Evolutionary conservation across 1,140 invertebrate species (phyloP).

Genomic region (Meloidogyne exigua): DNA sequence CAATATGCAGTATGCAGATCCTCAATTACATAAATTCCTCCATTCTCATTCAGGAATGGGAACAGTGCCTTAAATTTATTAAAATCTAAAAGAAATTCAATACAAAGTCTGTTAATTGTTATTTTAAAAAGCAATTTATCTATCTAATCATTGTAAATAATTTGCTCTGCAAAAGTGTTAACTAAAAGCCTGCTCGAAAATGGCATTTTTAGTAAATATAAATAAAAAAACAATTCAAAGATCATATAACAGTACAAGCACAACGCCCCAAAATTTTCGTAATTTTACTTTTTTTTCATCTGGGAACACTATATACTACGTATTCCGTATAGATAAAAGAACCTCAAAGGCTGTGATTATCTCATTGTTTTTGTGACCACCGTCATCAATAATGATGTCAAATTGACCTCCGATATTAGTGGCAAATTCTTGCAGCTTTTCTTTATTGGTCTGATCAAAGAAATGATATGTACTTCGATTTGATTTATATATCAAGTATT

Average conservation of each 20-base stretch:
- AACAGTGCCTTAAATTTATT: conserved; percentile 14
- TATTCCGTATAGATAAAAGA: background rate
- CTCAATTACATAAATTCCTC: conserved; percentile 26
- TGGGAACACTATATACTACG: too few relatives aligned
- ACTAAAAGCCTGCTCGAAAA: too few relatives aligned
- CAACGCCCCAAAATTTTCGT: too few relatives aligned
- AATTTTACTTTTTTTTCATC: too few relatives aligned
- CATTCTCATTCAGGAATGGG: conserved; percentile 4
- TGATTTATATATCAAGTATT: conserved; percentile 6
- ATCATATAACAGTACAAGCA: too few relatives aligned
- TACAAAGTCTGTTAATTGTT: background rate
- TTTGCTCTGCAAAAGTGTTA: background rate
- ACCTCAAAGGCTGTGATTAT: background rate
- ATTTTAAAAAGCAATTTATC: background rate
- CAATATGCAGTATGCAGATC: conserved; percentile 24
- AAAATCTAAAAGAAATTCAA: background rate
- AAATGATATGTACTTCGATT: conserved; percentile 22
- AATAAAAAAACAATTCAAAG: too few relatives aligned
- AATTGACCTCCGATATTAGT: background rate
- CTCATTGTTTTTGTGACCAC: conserved; percentile 11
- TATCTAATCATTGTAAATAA: background rate
- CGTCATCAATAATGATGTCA: conserved; percentile 25
- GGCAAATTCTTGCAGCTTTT: conserved; percentile 17
- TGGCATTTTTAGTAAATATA: too few relatives aligned
- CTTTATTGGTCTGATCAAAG: conserved; percentile 6